Evolutionary conservation across 2,113 vertebrate genomes (phyloP).

Genomic region (Nyctibius bracteatus): DNA sequence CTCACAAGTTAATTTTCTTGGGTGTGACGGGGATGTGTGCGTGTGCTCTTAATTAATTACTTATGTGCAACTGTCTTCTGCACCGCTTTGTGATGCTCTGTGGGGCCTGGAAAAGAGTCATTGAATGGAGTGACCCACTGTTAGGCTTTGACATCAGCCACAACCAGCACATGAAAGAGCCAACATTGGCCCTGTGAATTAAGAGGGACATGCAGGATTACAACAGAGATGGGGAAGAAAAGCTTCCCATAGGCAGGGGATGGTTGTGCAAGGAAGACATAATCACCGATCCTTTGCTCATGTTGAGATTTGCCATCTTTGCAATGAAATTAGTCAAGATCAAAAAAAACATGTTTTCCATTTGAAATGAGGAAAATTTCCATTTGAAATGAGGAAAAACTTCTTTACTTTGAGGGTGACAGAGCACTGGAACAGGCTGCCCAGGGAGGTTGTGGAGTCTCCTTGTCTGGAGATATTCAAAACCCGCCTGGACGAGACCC

Average conservation of each 20-base stretch:
- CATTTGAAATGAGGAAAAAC: no score
- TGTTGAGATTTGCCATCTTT: not conserved
- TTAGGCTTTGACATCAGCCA: not conserved
- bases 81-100: not conserved
- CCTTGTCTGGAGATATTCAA: no score
- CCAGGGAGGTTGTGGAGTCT: no score
- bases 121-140: not conserved
- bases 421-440: no score
- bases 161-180: not conserved
- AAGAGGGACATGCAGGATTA: not conserved
- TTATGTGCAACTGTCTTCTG: not conserved
- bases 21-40: not conserved
- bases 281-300: not conserved
- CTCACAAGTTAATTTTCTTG: not conserved
- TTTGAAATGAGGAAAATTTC: no score
- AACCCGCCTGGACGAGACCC: no score
- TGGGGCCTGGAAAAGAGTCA: not conserved
- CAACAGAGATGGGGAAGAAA: not conserved
- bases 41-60: not conserved
- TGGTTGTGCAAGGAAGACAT: not conserved
- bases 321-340: not conserved
- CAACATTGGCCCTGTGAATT: fast-evolving
- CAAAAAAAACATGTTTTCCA: not conserved
- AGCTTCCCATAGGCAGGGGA: not conserved
- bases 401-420: no score